phyloP scores from a whole-genome alignment of 2,113 vertebrate species.

The Amphiprion percula region DNA sequence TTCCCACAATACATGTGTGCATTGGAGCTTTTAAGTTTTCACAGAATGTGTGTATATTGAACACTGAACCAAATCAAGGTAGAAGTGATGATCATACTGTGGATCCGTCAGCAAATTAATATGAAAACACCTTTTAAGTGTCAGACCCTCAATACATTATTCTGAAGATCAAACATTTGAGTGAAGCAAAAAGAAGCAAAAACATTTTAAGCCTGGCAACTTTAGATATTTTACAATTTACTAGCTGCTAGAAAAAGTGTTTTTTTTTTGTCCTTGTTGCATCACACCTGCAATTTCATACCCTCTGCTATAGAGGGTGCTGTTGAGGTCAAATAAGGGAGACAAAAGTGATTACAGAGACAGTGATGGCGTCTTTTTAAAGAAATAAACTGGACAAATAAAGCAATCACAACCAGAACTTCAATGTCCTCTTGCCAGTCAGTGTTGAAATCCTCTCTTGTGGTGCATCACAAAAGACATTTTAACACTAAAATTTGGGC shows the following conservation, averaged over 20 bases:
- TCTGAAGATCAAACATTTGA: not conserved
- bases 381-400: conserved; percentile 14
- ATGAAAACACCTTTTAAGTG: not conserved
- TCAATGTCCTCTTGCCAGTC: not conserved
- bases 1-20: not conserved
- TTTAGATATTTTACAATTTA: not conserved
- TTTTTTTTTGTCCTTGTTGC: not conserved
- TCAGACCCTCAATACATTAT: not conserved
- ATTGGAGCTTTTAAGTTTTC: not conserved
- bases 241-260: not conserved
- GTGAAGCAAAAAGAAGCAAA: not conserved
- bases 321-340: conserved; percentile 18
- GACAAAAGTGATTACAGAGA: not conserved
- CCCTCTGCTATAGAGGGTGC: conserved; percentile 46
- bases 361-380: not conserved
- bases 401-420: conserved; percentile 1
- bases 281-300: conserved; percentile 26
- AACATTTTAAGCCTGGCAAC: not conserved
- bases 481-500: conserved; percentile 8
- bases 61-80: no score
- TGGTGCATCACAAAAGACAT: not conserved
- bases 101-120: not conserved
- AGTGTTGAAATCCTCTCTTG: not conserved
- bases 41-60: no score
- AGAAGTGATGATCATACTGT: not conserved